A percentile compares a stretch with the other conserved stretches of the same genome.
These are phyloP conservation scores for Clavelina lepadiformis DNA, from an alignment of 23 tunicate species.

Conservation along the genomic window DNA sequence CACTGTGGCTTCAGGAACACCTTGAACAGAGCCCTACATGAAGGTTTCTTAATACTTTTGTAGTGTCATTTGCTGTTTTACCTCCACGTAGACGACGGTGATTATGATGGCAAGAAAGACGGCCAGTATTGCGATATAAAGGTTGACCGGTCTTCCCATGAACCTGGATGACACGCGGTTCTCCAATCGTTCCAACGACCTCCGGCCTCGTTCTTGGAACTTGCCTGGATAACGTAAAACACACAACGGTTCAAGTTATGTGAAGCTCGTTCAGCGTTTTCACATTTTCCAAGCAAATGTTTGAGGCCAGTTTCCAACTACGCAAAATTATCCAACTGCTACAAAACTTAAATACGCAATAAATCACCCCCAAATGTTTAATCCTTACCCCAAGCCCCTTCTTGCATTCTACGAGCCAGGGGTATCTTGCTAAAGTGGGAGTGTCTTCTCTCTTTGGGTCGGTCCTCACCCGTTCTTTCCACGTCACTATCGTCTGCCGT, in stretches of 20 bases:
- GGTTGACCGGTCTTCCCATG: slow-evolving; percentile 43
- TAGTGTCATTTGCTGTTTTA: too few species aligned
- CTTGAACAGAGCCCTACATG: too few species aligned
- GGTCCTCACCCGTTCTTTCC: too few species aligned
- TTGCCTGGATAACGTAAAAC: slow-evolving; percentile 26
- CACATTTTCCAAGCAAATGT: too few species aligned
- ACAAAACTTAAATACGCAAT: too few species aligned
- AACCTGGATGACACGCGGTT: slow-evolving; percentile 50
- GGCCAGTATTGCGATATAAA: slow-evolving; percentile 29
- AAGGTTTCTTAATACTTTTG: too few species aligned
- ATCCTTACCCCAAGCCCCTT: slow-evolving; percentile 47
- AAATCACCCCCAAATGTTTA: too few species aligned
- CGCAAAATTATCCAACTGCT: background rate
- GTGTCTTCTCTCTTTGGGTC: slow-evolving; percentile 19
- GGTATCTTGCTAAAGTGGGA: slow-evolving; percentile 37
- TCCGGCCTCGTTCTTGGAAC: slow-evolving; percentile 35
- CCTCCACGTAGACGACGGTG: slow-evolving; percentile 46
- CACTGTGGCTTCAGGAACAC: slow-evolving; percentile 22
- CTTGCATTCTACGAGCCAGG: slow-evolving; percentile 42
- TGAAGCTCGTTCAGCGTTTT: too few species aligned
- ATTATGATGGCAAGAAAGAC: slow-evolving; percentile 39
- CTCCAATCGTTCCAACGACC: slow-evolving; percentile 41
- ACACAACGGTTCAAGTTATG: too few species aligned
- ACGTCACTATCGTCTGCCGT: too few species aligned
- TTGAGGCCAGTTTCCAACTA: background rate